A percentile compares a stretch with the other conserved stretches of the same genome.
Evolutionary conservation across 2,888 invertebrate species (phyloP).

Genomic region (Apamea monoglypha): DNA sequence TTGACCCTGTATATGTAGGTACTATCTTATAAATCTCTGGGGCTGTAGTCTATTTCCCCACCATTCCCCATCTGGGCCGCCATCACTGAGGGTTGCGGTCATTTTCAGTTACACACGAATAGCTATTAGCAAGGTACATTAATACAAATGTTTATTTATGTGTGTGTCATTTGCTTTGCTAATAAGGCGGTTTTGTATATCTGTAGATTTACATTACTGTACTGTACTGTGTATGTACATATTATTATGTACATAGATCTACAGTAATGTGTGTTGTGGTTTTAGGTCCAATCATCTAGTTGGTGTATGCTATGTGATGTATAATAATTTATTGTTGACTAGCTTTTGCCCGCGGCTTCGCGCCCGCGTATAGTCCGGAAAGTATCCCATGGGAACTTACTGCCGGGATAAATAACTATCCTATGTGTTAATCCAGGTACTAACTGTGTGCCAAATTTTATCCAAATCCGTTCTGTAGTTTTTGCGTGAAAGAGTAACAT

Average conservation of each 20-base stretch:
- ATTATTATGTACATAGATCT: too few species aligned
- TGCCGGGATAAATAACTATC: too few species aligned
- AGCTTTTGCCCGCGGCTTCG: too few species aligned
- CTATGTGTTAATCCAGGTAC: too few species aligned
- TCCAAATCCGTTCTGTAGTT: too few species aligned
- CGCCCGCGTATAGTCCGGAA: too few species aligned
- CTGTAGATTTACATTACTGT: neutral
- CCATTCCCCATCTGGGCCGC: conserved; percentile 3
- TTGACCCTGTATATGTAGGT: too few species aligned
- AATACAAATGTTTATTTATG: conserved; percentile 32
- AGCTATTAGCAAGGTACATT: conserved; percentile 10
- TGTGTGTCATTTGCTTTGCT: conserved; percentile 31
- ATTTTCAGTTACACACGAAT: conserved; percentile 11
- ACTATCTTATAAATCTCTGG: conserved; percentile 5
- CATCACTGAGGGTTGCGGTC: conserved; percentile 31
- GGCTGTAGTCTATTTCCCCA: conserved; percentile 20
- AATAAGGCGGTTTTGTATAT: conserved; percentile 23
- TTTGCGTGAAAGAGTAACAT: too few species aligned
- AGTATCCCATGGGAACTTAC: too few species aligned
- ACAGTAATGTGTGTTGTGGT: too few species aligned
- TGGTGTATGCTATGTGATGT: neutral
- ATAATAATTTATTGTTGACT: neutral
- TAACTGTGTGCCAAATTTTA: too few species aligned
- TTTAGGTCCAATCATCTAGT: neutral
- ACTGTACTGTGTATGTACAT: too few species aligned